These are phyloP conservation scores for Apodemus speciosus DNA, from an alignment of 2,113 vertebrate species.

Conservation along the genomic window DNA sequence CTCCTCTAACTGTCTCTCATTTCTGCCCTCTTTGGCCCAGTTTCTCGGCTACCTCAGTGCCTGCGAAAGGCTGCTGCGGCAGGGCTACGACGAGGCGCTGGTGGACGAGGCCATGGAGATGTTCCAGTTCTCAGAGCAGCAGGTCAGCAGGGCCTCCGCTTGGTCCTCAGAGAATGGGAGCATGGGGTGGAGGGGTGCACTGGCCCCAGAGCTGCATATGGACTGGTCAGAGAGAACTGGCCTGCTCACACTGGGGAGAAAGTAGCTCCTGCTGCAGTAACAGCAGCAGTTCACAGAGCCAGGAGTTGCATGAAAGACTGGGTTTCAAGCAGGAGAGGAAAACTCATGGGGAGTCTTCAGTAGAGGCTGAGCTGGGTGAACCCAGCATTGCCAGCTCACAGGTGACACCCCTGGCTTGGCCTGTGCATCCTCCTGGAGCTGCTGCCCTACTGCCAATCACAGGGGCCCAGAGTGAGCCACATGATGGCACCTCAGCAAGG, in stretches of 20 bases:
- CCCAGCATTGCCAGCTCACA: no score
- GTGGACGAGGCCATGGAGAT: slow-evolving; percentile 98
- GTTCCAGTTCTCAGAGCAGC: slow-evolving; percentile 95
- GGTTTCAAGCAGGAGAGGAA: not conserved
- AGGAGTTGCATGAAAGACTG: not conserved
- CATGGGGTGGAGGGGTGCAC: not conserved
- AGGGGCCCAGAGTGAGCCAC: not conserved
- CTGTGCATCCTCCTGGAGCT: not conserved
- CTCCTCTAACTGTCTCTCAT: not conserved
- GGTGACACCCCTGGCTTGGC: not conserved
- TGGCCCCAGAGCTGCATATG: not conserved
- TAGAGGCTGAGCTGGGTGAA: not conserved
- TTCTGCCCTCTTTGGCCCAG: slow-evolving; percentile 78
- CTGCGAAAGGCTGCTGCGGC: slow-evolving; percentile 91
- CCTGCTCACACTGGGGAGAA: not conserved
- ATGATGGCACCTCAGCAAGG: not conserved
- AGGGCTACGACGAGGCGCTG: slow-evolving; percentile 91
- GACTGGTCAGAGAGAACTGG: not conserved
- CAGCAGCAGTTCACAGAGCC: not conserved
- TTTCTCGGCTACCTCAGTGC: slow-evolving; percentile 92
- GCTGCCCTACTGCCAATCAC: not conserved
- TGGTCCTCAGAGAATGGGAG: not conserved
- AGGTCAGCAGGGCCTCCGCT: slow-evolving; percentile 84
- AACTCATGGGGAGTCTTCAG: not conserved
- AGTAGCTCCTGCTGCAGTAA: not conserved